These are phyloP conservation scores for Hippopotamyrus pictus DNA, from an alignment of 2,797 vertebrate species.

Conservation along the genomic window DNA sequence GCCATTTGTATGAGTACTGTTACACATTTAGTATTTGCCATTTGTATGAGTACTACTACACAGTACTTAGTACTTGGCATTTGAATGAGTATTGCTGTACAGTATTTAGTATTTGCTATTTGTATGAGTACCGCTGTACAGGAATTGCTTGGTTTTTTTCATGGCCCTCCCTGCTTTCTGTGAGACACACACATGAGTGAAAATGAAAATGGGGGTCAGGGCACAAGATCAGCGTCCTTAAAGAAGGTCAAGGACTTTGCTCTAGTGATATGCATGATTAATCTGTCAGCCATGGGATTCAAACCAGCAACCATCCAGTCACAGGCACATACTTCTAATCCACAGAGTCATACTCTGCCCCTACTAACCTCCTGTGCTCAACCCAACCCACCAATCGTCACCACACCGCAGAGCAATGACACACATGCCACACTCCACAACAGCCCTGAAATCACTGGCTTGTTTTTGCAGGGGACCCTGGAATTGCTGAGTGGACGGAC, in stretches of 20 bases:
- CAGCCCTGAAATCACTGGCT: not conserved
- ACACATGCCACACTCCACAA: not conserved
- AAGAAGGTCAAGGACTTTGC: not conserved
- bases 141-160: not conserved
- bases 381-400: conserved; percentile 25
- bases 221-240: not conserved
- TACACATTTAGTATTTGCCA: not conserved
- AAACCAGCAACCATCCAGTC: not conserved
- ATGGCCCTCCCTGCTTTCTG: not conserved
- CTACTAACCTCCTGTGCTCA: conserved; percentile 40
- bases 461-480: not conserved
- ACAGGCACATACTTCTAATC: not conserved
- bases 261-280: not conserved
- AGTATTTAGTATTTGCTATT: not conserved
- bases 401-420: conserved; percentile 9
- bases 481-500: not conserved
- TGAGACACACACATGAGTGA: not conserved
- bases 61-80: not conserved
- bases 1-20: not conserved
- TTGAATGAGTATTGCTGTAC: not conserved
- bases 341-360: conserved; percentile 21
- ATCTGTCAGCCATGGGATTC: not conserved
- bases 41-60: not conserved
- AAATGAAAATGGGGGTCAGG: not conserved
- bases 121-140: not conserved